Evolutionary conservation across 2,888 invertebrate genomes (phyloP).

Genomic region (Erebia ligea): DNA sequence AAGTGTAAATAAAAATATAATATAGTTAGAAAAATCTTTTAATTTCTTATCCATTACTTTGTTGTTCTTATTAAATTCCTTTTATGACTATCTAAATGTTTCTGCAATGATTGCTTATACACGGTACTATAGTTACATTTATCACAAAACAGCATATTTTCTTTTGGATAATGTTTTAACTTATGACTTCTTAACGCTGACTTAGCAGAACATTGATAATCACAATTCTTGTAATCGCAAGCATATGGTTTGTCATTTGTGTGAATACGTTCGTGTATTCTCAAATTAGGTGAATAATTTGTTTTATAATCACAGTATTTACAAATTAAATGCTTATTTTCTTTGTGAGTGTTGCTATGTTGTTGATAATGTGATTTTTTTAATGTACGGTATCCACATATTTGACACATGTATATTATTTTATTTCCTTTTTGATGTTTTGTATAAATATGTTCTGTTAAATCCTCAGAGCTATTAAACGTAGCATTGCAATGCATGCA

Average conservation of each 20-base stretch:
- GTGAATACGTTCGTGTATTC: constrained; percentile 53
- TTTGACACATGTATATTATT: constrained; percentile 41
- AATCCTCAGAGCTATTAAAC: constrained; percentile 41
- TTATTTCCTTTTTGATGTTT: constrained; percentile 42
- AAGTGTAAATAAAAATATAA: constrained; percentile 15
- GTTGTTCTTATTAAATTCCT: constrained; percentile 45
- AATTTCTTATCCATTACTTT: neutral
- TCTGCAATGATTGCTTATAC: constrained; percentile 55
- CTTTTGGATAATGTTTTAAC: constrained; percentile 51
- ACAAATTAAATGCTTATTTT: constrained; percentile 45
- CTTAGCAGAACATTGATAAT: constrained; percentile 45
- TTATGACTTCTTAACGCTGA: constrained; percentile 54
- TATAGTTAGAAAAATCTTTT: neutral
- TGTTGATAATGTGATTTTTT: constrained; percentile 51
- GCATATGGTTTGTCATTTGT: constrained; percentile 45
- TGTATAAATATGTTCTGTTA: constrained; percentile 43
- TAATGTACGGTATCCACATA: constrained; percentile 51
- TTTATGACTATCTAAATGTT: constrained; percentile 52
- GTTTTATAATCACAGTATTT: constrained; percentile 50
- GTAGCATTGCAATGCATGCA: constrained; percentile 48
- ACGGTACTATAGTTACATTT: constrained; percentile 59
- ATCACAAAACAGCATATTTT: constrained; percentile 57
- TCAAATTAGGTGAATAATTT: constrained; percentile 52
- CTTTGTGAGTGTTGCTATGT: constrained; percentile 48
- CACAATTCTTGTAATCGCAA: constrained; percentile 46